Evolutionary conservation across 1,140 invertebrate species (phyloP).

Genomic region (Cydia strobilella): DNA sequence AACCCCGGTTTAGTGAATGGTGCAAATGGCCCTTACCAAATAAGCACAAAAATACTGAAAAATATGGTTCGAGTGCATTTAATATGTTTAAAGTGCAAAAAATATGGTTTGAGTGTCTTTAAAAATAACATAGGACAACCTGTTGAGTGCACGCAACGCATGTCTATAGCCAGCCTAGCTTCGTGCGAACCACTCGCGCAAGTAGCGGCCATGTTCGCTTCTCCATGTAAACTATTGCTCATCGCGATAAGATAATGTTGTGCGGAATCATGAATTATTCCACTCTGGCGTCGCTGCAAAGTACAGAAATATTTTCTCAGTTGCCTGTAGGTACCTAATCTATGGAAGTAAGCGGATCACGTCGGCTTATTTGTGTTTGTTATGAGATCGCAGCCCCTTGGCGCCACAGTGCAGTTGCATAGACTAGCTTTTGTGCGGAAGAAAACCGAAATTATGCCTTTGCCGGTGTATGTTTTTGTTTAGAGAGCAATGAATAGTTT

Average conservation of each 20-base stretch:
- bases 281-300: slow-evolving; percentile 34
- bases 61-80: slow-evolving; percentile 43
- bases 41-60: slow-evolving; percentile 41
- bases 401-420: slow-evolving; percentile 52
- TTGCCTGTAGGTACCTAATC: slow-evolving; percentile 60
- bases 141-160: slow-evolving; percentile 5
- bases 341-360: slow-evolving; percentile 74
- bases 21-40: no score
- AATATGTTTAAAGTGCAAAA: no score
- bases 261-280: slow-evolving; percentile 51
- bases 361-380: slow-evolving; percentile 77
- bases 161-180: not conserved
- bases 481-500: not conserved
- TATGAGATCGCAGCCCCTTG: slow-evolving; percentile 65
- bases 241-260: slow-evolving; percentile 66
- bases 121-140: not conserved
- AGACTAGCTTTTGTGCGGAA: not conserved
- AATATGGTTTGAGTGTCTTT: slow-evolving; percentile 38
- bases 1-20: no score
- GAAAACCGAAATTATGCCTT: not conserved
- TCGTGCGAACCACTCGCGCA: slow-evolving; percentile 20
- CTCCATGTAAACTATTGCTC: slow-evolving; percentile 62
- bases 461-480: not conserved
- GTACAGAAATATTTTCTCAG: slow-evolving; percentile 58
- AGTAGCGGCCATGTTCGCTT: slow-evolving; percentile 43